Evolutionary conservation across 2,888 invertebrate genomes (phyloP).

Genomic region (Ophioninae sp.): DNA sequence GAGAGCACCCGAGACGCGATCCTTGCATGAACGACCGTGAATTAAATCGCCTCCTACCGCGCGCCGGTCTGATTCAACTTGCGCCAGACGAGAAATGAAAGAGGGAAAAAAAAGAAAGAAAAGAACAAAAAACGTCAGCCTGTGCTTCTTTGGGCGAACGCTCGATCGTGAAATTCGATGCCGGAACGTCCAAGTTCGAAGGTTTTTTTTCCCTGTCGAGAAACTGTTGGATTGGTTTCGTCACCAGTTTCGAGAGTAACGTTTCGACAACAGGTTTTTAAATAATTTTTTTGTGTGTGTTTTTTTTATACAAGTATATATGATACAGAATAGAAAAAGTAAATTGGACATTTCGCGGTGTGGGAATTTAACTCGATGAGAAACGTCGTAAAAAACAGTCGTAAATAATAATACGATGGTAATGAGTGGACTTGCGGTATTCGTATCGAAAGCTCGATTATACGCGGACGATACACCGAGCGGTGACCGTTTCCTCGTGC

Average conservation of each 20-base stretch:
- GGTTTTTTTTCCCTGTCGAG: not conserved
- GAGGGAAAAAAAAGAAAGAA: not conserved
- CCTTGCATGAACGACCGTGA: slow-evolving; percentile 73
- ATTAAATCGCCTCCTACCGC: slow-evolving; percentile 70
- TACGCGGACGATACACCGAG: too few relatives aligned
- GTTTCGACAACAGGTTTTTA: not conserved
- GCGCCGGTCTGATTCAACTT: slow-evolving; percentile 40
- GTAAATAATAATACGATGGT: not conserved
- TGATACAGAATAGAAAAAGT: too few relatives aligned
- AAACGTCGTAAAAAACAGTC: too few relatives aligned
- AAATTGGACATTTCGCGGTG: too few relatives aligned
- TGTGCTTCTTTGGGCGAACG: not conserved
- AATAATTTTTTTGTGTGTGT: too few relatives aligned
- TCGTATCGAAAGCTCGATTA: not conserved
- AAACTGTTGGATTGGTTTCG: not conserved
- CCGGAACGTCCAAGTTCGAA: not conserved
- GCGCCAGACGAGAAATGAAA: not conserved
- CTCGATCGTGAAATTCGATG: not conserved
- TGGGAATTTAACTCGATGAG: too few relatives aligned
- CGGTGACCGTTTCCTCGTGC: too few relatives aligned
- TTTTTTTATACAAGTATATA: too few relatives aligned
- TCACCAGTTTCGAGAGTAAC: not conserved
- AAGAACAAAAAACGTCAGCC: not conserved
- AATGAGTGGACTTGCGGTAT: not conserved
- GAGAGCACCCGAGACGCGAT: slow-evolving; percentile 63